A percentile compares a stretch with the other conserved stretches of the same genome.
phyloP scores from a whole-genome alignment of 2,113 vertebrate genomes.

The Maylandia zebra region DNA sequence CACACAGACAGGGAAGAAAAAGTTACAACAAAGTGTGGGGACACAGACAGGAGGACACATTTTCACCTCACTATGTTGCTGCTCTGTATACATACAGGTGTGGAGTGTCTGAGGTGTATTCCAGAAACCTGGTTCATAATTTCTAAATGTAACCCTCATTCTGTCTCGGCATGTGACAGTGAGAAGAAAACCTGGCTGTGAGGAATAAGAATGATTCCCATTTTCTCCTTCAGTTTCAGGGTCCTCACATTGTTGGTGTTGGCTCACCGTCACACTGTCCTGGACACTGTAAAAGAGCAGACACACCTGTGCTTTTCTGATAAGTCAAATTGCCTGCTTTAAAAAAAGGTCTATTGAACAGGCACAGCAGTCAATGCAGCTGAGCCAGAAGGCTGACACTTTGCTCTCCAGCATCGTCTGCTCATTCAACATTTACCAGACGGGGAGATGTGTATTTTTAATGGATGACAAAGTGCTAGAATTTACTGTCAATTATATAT shows the following conservation, averaged over 20 bases:
- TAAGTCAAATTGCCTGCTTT: neutral
- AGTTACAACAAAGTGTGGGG: neutral
- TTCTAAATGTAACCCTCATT: rapidly evolving
- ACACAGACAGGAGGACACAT: neutral
- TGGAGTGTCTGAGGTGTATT: neutral
- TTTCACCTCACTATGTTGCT: neutral
- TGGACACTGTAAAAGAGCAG: neutral
- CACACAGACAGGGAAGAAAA: neutral
- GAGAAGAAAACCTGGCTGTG: neutral
- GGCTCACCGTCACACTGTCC: neutral
- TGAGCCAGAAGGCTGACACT: neutral
- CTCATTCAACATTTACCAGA: neutral
- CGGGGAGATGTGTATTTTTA: neutral
- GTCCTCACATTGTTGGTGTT: neutral
- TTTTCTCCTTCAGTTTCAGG: neutral
- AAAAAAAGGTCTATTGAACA: neutral
- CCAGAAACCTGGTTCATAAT: neutral
- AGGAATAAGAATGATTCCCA: neutral
- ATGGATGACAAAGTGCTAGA: neutral
- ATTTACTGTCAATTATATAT: neutral
- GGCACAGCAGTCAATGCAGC: neutral
- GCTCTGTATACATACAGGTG: neutral
- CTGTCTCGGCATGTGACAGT: neutral
- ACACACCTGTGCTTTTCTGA: neutral
- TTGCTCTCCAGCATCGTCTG: neutral